Evolutionary conservation across 2,113 vertebrate genomes (phyloP).

Genomic region (Leptobrachium ailaonicum): DNA sequence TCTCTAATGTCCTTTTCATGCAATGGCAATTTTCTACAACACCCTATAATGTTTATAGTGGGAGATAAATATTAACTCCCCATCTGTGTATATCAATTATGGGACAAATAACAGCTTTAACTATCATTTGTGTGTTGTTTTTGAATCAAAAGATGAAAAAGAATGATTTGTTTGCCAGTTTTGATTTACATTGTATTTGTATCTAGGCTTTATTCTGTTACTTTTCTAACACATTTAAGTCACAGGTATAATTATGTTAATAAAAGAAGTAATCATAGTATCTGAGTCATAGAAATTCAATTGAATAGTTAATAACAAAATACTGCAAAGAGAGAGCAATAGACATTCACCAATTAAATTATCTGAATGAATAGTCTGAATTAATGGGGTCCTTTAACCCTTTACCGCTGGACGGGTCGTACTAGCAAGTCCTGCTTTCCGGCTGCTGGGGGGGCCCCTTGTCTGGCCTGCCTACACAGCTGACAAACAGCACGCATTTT

Average conservation of each 20-base stretch:
- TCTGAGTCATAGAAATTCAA: conserved; percentile 34
- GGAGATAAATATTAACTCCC: conserved; percentile 50
- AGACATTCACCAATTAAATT: no score
- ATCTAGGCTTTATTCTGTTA: not conserved
- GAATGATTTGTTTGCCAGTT: conserved; percentile 39
- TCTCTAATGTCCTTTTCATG: not conserved
- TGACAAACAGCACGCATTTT: no score
- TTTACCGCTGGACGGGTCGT: no score
- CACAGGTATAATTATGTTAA: conserved; percentile 55
- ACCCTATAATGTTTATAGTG: not conserved
- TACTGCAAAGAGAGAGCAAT: no score
- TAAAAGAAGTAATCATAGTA: conserved; percentile 57
- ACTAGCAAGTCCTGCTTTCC: no score
- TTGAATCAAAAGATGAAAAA: conserved; percentile 42
- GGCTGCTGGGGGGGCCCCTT: no score
- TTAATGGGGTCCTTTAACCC: no score
- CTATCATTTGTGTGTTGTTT: conserved; percentile 17
- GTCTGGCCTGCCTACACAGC: no score
- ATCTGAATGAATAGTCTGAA: no score
- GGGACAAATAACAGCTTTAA: conserved; percentile 4
- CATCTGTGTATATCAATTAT: conserved; percentile 16
- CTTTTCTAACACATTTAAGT: conserved; percentile 29
- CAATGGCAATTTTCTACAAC: not conserved
- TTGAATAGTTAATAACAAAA: no score
- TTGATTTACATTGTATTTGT: conserved; percentile 13